Base-by-base conservation (phyloP, 2,888 invertebrate species). In the Drosophila seclusa region DNA sequence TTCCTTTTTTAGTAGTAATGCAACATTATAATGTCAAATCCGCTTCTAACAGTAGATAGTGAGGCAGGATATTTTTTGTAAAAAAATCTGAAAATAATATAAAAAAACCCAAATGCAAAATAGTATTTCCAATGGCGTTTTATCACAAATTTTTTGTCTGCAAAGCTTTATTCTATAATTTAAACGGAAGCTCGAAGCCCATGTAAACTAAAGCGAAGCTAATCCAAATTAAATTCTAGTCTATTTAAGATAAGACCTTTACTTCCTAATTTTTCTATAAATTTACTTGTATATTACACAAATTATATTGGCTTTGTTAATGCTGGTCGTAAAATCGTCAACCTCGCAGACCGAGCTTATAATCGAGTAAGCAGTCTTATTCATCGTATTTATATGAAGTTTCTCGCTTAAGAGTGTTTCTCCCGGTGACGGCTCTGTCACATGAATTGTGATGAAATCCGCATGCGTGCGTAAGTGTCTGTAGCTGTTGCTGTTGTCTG, bases 271-370 rank as follows among this genome's bases (percentile, higher is more conserved):
- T 21, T 67, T 65, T 66, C 50, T 45, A 63, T 74, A 60, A 69
- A 72, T 69, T 67, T 62, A 13, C 62, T 36, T 64, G 24, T 18
- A 31, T 31, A 29, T 32, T 40, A 49, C 50, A 68, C 34, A 52
- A 62, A 48, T 68, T 78, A 78, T 78, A 77, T 73, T 65, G 70
- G 49, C 52, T 54, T 69, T 68, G 70, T 68, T 77, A 65, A 58
- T 48, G 64, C 40, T 64, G 65, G 69, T n/a, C 57, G 59, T 64
- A 74, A 70, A 74, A 36, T 55, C 57, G 32, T 74, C 7, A 65
- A 60, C 48, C 53, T 21, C 16, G 32, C 58, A 29, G 54, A 49
- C 65, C 31, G n/a, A 49, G 38, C 18, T 38, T 53, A 53, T 48
- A 53, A 52, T 40, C 50, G 61, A 54, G 36, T 45, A 45, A 31